Conservation (phyloP, 2,113 vertebrate genomes). For the Ginglymostoma cirratum region DNA sequence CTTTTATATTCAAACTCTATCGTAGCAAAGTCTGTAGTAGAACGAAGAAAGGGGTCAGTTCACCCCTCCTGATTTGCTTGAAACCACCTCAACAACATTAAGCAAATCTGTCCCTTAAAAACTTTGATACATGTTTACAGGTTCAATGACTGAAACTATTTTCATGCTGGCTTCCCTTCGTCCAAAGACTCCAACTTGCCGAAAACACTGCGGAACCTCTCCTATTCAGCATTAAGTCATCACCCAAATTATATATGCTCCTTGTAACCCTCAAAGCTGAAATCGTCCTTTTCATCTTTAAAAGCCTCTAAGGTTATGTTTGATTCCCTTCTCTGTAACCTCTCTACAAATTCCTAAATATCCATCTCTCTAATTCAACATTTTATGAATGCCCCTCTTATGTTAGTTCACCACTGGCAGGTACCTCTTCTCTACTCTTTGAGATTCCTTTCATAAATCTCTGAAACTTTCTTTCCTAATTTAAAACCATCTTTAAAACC, state of each 20-base stretch:
- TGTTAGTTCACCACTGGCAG: not conserved
- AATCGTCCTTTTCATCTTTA: not conserved
- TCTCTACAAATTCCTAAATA: not conserved
- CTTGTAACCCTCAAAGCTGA: not conserved
- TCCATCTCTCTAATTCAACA: not conserved
- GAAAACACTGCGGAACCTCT: not conserved
- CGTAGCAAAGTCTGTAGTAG: no score
- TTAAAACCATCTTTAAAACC: not conserved
- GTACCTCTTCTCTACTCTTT: not conserved
- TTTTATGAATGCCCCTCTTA: not conserved
- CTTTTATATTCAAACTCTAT: no score
- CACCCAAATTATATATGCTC: not conserved
- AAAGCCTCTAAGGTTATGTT: not conserved
- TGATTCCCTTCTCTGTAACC: not conserved
- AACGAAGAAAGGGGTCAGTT: no score
- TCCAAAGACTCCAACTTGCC: not conserved
- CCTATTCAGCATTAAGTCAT: not conserved
- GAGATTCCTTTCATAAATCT: not conserved
- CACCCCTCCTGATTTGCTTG: no score
- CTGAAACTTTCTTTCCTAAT: not conserved
- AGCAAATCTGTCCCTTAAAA: not conserved
- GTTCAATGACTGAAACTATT: not conserved
- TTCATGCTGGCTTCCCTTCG: not conserved
- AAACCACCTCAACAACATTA: not conserved
- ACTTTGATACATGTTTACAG: no score